Conservation (phyloP, 35 echinoderm and acorn worm genomes). For the Ophioderma brevispina region DNA sequence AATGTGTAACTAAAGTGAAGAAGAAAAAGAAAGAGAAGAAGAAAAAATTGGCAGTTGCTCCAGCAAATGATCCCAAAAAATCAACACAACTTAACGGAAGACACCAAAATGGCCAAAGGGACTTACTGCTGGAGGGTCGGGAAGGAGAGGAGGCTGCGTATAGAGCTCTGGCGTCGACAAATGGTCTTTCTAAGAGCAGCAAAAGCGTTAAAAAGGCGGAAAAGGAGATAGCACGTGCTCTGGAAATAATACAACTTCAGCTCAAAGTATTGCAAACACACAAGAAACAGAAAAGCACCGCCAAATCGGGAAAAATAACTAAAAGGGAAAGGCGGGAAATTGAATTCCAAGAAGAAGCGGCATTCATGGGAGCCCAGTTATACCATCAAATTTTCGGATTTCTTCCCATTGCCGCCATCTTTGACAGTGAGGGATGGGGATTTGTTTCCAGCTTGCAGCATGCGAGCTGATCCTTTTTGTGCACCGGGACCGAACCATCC, state of each 20-base stretch:
- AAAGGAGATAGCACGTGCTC: neutral
- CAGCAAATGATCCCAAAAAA: neutral
- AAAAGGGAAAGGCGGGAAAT: neutral
- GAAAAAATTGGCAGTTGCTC: neutral
- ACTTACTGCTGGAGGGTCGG: neutral
- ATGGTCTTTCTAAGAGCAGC: neutral
- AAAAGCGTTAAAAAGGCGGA: neutral
- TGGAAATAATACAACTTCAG: neutral
- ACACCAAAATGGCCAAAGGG: neutral
- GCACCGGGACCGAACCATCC: conserved; percentile 27
- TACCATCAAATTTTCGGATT: conserved; percentile 14
- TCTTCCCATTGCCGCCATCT: conserved; percentile 30
- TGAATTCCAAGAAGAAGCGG: neutral
- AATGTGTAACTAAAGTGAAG: neutral
- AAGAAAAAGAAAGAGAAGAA: neutral
- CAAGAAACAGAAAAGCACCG: neutral
- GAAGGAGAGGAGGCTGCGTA: neutral
- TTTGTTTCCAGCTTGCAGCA: conserved; percentile 19
- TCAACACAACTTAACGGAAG: neutral
- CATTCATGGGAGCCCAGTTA: neutral
- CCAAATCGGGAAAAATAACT: neutral
- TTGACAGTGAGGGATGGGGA: conserved; percentile 32
- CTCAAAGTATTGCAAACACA: neutral
- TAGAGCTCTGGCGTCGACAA: neutral
- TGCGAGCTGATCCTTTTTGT: neutral